A percentile compares a stretch with the other conserved stretches of the same genome.
Evolutionary conservation across 2,888 invertebrate genomes (phyloP).

Genomic region (Trissolcus brochymenae): DNA sequence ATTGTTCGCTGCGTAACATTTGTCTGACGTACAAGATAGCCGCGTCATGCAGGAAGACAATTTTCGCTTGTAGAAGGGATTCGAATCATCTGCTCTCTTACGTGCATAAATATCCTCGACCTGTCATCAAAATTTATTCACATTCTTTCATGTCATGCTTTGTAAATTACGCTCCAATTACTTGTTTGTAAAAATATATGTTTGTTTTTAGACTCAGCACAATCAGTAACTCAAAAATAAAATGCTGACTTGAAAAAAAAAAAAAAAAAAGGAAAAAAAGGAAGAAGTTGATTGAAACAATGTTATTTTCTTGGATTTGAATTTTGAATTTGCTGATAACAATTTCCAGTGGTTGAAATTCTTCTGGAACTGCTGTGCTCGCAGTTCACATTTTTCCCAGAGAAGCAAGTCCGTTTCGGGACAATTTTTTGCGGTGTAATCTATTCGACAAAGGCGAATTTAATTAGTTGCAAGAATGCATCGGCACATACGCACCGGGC

Average conservation of each 20-base stretch:
- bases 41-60: conserved; percentile 70
- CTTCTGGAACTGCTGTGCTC: background rate
- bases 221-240: too few relatives aligned
- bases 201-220: too few relatives aligned
- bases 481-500: conserved; percentile 60
- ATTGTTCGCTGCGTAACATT: conserved; percentile 64
- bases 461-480: conserved; percentile 69
- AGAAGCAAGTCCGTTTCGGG: background rate
- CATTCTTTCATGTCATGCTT: conserved; percentile 28
- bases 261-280: too few relatives aligned
- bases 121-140: conserved; percentile 44
- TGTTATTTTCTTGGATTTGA: too few relatives aligned
- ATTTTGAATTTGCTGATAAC: too few relatives aligned
- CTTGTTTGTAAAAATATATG: conserved; percentile 2
- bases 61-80: conserved; percentile 22
- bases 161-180: too few relatives aligned
- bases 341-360: background rate
- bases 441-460: conserved; percentile 56
- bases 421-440: conserved; percentile 15
- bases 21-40: conserved; percentile 72
- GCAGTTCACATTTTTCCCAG: background rate
- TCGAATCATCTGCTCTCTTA: conserved; percentile 32
- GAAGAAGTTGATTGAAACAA: too few relatives aligned
- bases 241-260: too few relatives aligned
- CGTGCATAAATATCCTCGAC: conserved; percentile 22